phyloP scores from a whole-genome alignment of 1,140 invertebrate species.

The Scaptomyza hsui region DNA sequence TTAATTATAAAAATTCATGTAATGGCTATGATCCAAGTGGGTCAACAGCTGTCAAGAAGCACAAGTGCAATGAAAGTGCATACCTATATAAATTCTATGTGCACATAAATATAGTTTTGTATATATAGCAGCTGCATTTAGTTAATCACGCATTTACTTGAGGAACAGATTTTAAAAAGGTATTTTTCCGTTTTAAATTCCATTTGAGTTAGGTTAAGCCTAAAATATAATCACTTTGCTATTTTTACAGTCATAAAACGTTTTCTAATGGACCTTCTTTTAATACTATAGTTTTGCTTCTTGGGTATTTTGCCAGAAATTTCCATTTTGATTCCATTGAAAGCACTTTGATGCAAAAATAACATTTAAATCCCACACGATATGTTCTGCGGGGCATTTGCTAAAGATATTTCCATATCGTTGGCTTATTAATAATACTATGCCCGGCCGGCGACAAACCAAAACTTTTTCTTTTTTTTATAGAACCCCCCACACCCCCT shows the following conservation, averaged over 20 bases:
- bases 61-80: constrained; percentile 34
- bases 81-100: neutral
- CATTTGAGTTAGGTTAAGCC: neutral
- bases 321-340: constrained; percentile 28
- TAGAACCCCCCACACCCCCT: constrained; percentile 16
- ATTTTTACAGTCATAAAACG: constrained; percentile 31
- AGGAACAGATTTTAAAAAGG: neutral
- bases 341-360: constrained; percentile 15
- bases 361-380: constrained; percentile 18
- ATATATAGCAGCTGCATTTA: neutral
- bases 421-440: constrained; percentile 50
- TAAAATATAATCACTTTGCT: neutral
- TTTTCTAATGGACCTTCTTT: constrained; percentile 15
- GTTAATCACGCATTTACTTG: neutral
- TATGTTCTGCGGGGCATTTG: neutral
- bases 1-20: constrained; percentile 78
- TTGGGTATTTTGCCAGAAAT: constrained; percentile 37
- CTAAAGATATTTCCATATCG: constrained; percentile 74
- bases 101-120: neutral
- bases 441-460: constrained; percentile 55
- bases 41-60: constrained; percentile 57
- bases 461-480: constrained; percentile 48
- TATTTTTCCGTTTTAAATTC: neutral
- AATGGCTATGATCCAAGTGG: constrained; percentile 79
- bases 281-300: neutral